Base-by-base conservation (phyloP, 2,888 invertebrate species). In the Danaus chrysippus region DNA sequence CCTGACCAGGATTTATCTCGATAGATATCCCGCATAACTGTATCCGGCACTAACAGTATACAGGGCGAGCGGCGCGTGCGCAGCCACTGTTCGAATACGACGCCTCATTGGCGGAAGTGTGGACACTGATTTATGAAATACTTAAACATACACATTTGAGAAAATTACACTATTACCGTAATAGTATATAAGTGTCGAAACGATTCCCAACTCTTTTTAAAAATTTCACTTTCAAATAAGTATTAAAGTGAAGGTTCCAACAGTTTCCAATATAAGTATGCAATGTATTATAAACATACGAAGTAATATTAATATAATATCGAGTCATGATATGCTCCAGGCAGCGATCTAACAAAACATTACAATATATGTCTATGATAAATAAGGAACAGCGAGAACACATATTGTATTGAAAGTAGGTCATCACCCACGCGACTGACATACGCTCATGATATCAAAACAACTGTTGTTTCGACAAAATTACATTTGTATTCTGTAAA, bases 31-130 rank as follows among this genome's bases (percentile, higher is more conserved):
- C 66, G 70, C 69, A 66, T 69, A 68, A 69, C 70, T 67, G 70
- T 68, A 68, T 56, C 64, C 63, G 68, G 74, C 74, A 75, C 75
- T 83, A 85, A 82, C 85, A 77, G 85, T 81, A 82, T 78, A 17
- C 49, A 17, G 17, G 49, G 17, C 17, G 17, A 49, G 49, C 49
- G 15, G 49, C 49, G 49, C 49, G 49, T 49, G 49, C 49, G 49
- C 49, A 49, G 17, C 49, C 17, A 49, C 49, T 3, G 10, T 17
- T 17, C 17, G 49, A 49, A 49, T 49, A 49, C 49, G 6, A 49
- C 17, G 49, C 17, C n/a, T 49, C 17, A 49, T 49, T 49, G 49
- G 49, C 17, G 17, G 49, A 49, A 49, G 62, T 66, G 71, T 74
- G 41, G 56, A 57, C 44, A 17, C 42, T 60, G 63, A 60, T 60